Evolutionary conservation across 92 coral and sea anemone species (phyloP).

Genomic region (Paragorgia papillata): DNA sequence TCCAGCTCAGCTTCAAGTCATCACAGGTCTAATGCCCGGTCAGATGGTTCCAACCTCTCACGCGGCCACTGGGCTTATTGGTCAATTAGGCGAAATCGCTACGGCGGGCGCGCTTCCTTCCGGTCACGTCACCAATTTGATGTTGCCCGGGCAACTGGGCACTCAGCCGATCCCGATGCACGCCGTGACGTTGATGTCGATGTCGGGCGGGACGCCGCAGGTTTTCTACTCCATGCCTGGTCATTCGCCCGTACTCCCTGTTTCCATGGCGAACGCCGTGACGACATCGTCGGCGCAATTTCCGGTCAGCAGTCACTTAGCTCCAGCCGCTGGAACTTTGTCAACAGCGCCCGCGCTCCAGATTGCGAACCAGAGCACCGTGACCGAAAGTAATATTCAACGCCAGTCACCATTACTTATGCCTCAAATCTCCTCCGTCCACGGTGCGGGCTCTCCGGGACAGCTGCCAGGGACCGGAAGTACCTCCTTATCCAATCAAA

Average conservation of each 20-base stretch:
- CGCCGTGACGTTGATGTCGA: constrained; percentile 27
- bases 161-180: constrained; percentile 36
- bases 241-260: constrained; percentile 24
- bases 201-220: constrained; percentile 28
- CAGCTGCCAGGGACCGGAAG: neutral
- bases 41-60: constrained; percentile 39
- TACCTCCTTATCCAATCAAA: constrained; percentile 28
- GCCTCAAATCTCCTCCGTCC: constrained; percentile 22
- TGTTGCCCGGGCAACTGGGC: constrained; percentile 39
- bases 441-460: neutral
- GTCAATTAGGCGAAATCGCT: constrained; percentile 27
- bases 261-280: neutral
- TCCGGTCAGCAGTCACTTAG: constrained; percentile 18
- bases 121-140: constrained; percentile 35
- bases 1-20: constrained; percentile 34
- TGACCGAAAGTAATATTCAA: neutral
- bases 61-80: constrained; percentile 10
- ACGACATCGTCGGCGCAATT: constrained; percentile 8
- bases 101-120: constrained; percentile 23
- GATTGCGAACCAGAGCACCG: neutral
- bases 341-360: neutral
- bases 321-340: constrained; percentile 2
- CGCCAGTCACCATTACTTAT: constrained; percentile 1
- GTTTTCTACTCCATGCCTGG: constrained; percentile 40
- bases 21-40: constrained; percentile 38